Conservation (phyloP, 2,888 invertebrate genomes). For the Gonocerus acuteangulatus region DNA sequence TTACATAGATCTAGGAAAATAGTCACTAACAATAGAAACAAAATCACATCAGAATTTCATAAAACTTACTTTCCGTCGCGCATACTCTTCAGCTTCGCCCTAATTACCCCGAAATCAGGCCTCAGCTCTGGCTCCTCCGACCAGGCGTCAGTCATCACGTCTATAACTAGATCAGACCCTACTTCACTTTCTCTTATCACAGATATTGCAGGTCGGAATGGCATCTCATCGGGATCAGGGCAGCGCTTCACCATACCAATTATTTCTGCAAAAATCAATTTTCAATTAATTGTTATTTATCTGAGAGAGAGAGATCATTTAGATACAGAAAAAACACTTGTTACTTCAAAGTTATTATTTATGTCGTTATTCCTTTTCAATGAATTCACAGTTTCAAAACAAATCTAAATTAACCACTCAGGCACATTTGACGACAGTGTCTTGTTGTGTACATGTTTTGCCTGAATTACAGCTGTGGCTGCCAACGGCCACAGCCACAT, state of each 20-base stretch:
- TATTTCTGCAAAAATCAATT: conserved; percentile 64
- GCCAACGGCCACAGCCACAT: too few species aligned
- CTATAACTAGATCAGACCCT: conserved; percentile 71
- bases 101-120: conserved; percentile 76
- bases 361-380: too few species aligned
- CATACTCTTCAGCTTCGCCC: conserved; percentile 77
- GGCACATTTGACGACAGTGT: too few species aligned
- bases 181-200: conserved; percentile 61
- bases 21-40: not conserved
- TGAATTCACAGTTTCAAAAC: too few species aligned
- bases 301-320: not conserved
- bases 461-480: too few species aligned
- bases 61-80: conserved; percentile 78
- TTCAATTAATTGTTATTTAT: not conserved
- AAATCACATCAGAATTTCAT: too few species aligned
- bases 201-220: conserved; percentile 72
- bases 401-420: too few species aligned
- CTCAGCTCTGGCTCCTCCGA: conserved; percentile 71
- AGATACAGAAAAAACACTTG: too few species aligned
- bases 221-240: conserved; percentile 58
- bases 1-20: not conserved
- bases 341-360: too few species aligned
- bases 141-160: conserved; percentile 85
- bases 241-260: conserved; percentile 70
- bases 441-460: too few species aligned